A percentile compares a stretch with the other conserved stretches of the same genome.
phyloP scores from a whole-genome alignment of 23 tunicate species.

The Trididemnum clinides region DNA sequence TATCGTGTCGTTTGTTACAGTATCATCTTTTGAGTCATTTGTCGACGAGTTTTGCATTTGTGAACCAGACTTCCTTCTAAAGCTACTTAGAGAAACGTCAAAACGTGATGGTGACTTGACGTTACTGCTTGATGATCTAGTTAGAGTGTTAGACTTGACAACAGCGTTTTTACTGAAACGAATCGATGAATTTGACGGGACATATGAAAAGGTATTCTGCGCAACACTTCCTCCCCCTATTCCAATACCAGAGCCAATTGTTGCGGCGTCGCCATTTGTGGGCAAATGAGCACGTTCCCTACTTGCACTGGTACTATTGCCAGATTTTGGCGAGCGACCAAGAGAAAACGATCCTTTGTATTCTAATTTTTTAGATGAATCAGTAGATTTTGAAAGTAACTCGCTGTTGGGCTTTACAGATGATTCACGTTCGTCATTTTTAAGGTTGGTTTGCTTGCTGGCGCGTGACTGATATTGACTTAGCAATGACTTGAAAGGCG shows the following conservation, averaged over 20 bases:
- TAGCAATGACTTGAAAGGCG: slow-evolving; percentile 41
- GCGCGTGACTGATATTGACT: slow-evolving; percentile 44
- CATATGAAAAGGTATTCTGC: slow-evolving; percentile 54
- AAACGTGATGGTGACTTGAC: not conserved
- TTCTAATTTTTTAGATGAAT: too few relatives aligned
- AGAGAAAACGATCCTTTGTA: too few relatives aligned
- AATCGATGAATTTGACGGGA: not conserved
- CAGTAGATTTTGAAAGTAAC: too few relatives aligned
- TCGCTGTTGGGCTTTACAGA: too few relatives aligned
- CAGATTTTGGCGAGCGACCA: too few relatives aligned
- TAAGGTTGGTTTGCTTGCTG: not conserved
- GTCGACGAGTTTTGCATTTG: too few relatives aligned
- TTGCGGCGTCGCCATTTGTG: not conserved
- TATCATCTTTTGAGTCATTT: too few relatives aligned
- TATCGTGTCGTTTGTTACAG: too few relatives aligned
- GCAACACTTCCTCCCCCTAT: slow-evolving; percentile 65
- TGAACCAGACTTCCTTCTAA: slow-evolving; percentile 37
- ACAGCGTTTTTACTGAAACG: not conserved
- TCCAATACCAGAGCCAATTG: slow-evolving; percentile 41
- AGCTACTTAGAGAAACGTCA: slow-evolving; percentile 27
- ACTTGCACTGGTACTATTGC: too few relatives aligned
- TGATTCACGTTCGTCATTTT: not conserved
- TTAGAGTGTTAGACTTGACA: not conserved
- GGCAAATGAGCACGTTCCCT: too few relatives aligned
- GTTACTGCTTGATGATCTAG: not conserved